Evolutionary conservation across 2,797 vertebrate species (phyloP), one percentile per base, ranked within the genome.

Genomic region (Nyctalus aviator): DNA sequence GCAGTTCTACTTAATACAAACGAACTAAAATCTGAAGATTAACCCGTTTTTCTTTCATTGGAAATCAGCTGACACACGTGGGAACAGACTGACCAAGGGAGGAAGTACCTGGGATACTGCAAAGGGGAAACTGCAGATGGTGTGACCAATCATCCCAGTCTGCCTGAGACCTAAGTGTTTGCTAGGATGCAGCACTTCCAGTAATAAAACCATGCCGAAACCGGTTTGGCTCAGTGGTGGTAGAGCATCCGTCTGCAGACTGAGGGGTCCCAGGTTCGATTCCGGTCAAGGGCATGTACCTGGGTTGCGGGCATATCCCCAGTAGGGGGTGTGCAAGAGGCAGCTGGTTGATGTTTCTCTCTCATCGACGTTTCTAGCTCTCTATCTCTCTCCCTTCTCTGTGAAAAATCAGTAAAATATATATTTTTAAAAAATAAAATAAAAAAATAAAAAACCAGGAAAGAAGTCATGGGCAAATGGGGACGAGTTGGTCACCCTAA

Each of bases 391-490:
- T n/a, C n/a, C n/a, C n/a, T n/a, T n/a, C n/a, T n/a, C n/a, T n/a
- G n/a, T n/a, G n/a, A n/a, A n/a, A n/a, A n/a, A n/a, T n/a, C n/a
- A n/a, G n/a, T n/a, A n/a, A n/a, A n/a, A n/a, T n/a, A n/a, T n/a
- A n/a, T n/a, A n/a, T n/a, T n/a, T n/a, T n/a, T n/a, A n/a, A n/a
- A n/a, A n/a, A n/a, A n/a, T n/a, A n/a, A n/a, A n/a, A n/a, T n/a
- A n/a, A n/a, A n/a, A n/a, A n/a, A n/a, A n/a, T n/a, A n/a, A n/a
- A 84, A 91, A 84, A 57, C 32, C 72, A 84, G 66, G 41, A 44
- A 44, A 44, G 6, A 89, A 69, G 64, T 68, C 35, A 72, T 84
- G 23, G 46, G 71, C 71, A 77, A 55, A 72, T 14, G 14, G 35
- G 77, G 37, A 75, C 18, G 55, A 57, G n/a, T 5, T 57, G 50